Base-by-base conservation (phyloP, 2,888 invertebrate species). In the Cartodere bifasciata region DNA sequence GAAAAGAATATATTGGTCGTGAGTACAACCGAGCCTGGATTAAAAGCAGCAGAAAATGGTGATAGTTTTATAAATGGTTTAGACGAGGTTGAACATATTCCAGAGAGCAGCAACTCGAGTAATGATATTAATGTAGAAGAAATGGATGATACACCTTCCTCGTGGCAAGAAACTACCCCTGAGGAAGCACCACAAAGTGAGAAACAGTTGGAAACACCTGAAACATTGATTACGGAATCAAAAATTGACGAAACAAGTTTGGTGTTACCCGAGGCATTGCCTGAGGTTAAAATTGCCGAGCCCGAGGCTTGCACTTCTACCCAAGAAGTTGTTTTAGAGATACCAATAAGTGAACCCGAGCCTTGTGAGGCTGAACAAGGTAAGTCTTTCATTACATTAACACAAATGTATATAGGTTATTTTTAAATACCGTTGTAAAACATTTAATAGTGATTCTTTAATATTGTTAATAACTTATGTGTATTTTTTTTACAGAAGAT, bases 1-100 rank as follows among this genome's bases (percentile, higher is more conserved):
- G 97, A 97, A 58, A 97, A 97, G 60, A 88, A 87, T 49, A 85
- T 90, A 44, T 62, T 88, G 46, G 90, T 90, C 35, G 88, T 90
- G 6, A 78, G 78, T 53, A 77, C 79, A 16, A 70, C 68, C 43
- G 79, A 74, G 50, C 79, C 79, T 2, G 77, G 77, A 44, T 67
- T 69, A 26, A 61, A 70, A 9, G 76, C 74, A 39, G 67, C 72
- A 9, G 73, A 78, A 52, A 76, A 77, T 55, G 75, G 75, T 1
- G 78, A 79, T 39, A 66, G 70, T 4, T 60, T 68, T 37, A 65
- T 72, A 2, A 72, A 73, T 47, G 73, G 72, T 6, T 63, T 72
- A 4, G n/a, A n/a, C n/a, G 72, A 73, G 64, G 59, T 68, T 56
- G 46, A 72, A 60, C 49, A 58, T 43, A 31, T 49, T 53, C 51